A percentile compares a stretch with the other conserved stretches of the same genome.
These are phyloP conservation scores for Erinaceus europaeus DNA, from an alignment of 2,113 vertebrate species.

Conservation along the genomic window DNA sequence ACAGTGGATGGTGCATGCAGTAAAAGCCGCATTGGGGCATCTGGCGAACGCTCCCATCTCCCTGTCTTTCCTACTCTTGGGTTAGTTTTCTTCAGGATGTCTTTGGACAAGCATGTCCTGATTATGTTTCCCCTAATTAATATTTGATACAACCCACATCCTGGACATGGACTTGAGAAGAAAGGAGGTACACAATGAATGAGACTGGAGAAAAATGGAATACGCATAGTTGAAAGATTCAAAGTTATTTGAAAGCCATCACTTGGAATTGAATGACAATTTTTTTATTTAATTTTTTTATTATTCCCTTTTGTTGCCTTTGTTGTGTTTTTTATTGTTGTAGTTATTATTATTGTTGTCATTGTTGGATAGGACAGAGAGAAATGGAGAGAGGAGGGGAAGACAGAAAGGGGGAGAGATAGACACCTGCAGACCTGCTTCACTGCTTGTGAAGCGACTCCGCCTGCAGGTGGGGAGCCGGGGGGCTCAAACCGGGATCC, in stretches of 20 bases:
- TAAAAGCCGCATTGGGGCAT: background rate
- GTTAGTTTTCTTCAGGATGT: background rate
- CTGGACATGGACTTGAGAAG: background rate
- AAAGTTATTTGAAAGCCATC: background rate
- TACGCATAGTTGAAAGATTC: background rate
- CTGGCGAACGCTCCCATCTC: background rate
- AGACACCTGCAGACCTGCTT: no score
- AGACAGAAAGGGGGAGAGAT: no score
- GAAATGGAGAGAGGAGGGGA: no score
- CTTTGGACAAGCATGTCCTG: background rate
- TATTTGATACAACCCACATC: background rate
- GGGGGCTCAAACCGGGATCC: no score
- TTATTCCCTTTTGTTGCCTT: no score
- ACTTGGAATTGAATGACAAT: background rate
- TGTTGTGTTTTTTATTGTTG: no score
- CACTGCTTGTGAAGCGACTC: no score
- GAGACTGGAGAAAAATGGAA: background rate
- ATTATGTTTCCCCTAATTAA: background rate
- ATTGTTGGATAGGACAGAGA: no score
- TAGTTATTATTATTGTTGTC: no score
- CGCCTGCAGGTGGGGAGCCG: no score
- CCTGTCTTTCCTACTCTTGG: background rate
- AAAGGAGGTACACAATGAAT: background rate
- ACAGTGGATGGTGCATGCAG: background rate
- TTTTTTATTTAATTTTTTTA: no score